Conservation (phyloP, 2,797 vertebrate genomes). For the Macropus fuliginosus region DNA sequence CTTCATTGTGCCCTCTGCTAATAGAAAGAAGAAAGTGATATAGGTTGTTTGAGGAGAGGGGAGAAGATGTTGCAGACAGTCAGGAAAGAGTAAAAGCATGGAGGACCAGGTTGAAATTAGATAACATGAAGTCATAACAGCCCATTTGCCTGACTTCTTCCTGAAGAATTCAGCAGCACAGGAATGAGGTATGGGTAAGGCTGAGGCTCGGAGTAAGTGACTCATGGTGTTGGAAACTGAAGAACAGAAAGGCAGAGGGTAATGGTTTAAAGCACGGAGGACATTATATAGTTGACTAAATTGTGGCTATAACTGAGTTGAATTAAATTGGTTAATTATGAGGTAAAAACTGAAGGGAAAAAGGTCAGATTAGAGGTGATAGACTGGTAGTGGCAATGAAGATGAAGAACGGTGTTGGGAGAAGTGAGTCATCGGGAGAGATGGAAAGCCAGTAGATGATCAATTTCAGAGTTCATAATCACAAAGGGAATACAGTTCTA, state of each 20-base stretch:
- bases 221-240: not conserved
- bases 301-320: not conserved
- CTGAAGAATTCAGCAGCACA: not conserved
- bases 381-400: not conserved
- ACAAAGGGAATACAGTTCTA: not conserved
- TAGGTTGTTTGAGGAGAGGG: not conserved
- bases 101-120: not conserved
- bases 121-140: not conserved
- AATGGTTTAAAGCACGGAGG: not conserved
- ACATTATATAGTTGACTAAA: not conserved
- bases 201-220: not conserved
- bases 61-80: not conserved
- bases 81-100: not conserved
- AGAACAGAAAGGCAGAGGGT: not conserved
- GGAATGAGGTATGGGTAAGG: not conserved
- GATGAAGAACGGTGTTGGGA: not conserved
- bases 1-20: not conserved
- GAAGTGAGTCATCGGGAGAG: not conserved
- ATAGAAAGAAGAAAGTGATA: not conserved
- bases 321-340: not conserved
- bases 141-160: not conserved
- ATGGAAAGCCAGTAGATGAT: not conserved
- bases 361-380: not conserved
- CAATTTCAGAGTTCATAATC: not conserved
- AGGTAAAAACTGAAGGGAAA: not conserved